Percentiles rank a stretch among this genome's conserved stretches.
These are phyloP conservation scores for Augochlora pura DNA, from an alignment of 1,140 invertebrate species.

Conservation along the genomic window DNA sequence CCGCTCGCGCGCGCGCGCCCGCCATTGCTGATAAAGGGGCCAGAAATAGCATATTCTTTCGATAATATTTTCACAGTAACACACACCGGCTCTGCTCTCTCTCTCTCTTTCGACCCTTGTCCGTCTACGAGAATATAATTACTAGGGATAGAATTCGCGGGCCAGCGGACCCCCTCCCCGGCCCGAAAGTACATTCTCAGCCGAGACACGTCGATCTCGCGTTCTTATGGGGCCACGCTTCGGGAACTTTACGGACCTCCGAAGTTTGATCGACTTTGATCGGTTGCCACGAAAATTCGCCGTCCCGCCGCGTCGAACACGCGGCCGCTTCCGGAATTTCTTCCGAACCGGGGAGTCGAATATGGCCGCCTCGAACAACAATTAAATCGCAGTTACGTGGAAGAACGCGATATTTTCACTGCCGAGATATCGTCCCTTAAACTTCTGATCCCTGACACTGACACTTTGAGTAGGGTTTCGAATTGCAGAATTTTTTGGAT, in stretches of 20 bases:
- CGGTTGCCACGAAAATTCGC: conserved; percentile 22
- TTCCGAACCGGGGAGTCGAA: not conserved
- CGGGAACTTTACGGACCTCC: conserved; percentile 11
- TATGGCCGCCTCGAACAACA: no score
- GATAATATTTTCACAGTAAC: conserved; percentile 56
- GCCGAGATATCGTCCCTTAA: no score
- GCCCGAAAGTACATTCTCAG: conserved; percentile 26
- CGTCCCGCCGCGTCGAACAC: not conserved
- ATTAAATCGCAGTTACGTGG: no score
- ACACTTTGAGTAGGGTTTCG: no score
- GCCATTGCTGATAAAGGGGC: conserved; percentile 21
- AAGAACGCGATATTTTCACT: no score
- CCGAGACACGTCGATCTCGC: conserved; percentile 16
- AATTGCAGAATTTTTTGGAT: no score
- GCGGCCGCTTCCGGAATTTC: not conserved
- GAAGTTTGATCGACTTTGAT: conserved; percentile 37
- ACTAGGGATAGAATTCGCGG: conserved; percentile 28
- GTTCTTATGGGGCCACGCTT: not conserved
- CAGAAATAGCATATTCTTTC: conserved; percentile 50
- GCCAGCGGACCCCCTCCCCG: conserved; percentile 2
- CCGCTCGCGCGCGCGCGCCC: not conserved
- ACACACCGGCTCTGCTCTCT: not conserved
- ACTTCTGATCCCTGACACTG: no score
- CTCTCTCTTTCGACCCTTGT: no score
- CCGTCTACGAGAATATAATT: conserved; percentile 37